These are phyloP conservation scores for Pycnonotus jocosus DNA, from an alignment of 2,113 vertebrate genomes.

Conservation along the genomic window DNA sequence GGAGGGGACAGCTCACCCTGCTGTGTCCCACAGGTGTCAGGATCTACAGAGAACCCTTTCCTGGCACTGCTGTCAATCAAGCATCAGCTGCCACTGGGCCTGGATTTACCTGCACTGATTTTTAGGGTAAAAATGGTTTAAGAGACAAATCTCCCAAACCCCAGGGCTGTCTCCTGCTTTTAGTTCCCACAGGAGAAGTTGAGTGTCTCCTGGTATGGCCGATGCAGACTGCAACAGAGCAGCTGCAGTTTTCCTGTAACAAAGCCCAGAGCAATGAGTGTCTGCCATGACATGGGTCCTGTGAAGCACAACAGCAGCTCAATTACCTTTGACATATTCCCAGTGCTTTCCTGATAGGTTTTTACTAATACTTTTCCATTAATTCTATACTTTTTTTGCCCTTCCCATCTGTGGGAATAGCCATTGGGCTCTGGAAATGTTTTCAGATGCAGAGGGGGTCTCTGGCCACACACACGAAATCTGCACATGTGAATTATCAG, in stretches of 20 bases:
- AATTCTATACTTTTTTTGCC: background rate
- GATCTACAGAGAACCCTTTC: background rate
- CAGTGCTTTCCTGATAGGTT: background rate
- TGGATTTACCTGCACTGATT: background rate
- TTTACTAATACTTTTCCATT: background rate
- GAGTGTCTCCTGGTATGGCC: background rate
- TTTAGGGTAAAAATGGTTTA: background rate
- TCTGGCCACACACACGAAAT: background rate
- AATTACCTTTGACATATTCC: background rate
- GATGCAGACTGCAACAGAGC: background rate
- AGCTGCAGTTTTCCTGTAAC: background rate
- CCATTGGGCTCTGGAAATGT: background rate
- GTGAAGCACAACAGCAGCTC: background rate
- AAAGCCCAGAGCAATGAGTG: background rate
- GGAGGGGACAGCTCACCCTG: background rate
- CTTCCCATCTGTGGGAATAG: background rate
- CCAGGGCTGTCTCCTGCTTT: background rate
- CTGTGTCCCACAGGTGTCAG: background rate
- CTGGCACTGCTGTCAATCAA: background rate
- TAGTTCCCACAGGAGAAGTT: background rate
- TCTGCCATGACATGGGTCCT: background rate
- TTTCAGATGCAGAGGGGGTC: background rate
- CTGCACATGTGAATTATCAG: accelerated
- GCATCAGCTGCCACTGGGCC: background rate
- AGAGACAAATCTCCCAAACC: background rate